phyloP scores from a whole-genome alignment of 2,888 invertebrate genomes.

The Lagria hirta region DNA sequence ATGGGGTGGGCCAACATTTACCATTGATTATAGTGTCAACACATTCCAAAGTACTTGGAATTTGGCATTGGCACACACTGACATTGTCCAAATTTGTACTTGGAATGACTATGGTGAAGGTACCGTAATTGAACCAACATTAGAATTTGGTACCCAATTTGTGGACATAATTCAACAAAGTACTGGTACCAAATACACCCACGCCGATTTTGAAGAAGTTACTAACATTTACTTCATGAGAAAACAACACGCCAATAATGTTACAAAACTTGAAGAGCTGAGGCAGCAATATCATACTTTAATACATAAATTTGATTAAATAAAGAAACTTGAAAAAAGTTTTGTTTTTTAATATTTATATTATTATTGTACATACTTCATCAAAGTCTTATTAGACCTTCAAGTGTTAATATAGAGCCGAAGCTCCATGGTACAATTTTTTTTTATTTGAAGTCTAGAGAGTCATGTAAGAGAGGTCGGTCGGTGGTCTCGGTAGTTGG shows the following conservation, averaged over 20 bases:
- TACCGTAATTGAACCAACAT: conserved; percentile 15
- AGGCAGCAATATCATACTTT: conserved; percentile 3
- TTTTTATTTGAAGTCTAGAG: too few relatives aligned
- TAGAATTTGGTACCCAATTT: conserved; percentile 13
- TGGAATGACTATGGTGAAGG: conserved; percentile 21
- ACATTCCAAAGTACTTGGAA: conserved; percentile 11
- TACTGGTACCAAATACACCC: conserved; percentile 12
- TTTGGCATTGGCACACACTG: conserved; percentile 9
- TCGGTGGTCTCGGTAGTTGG: too few relatives aligned
- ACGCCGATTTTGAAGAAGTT: conserved; percentile 5
- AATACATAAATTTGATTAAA: conserved; percentile 12
- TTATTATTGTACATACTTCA: neutral
- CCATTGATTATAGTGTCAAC: conserved; percentile 5
- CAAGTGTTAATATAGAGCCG: too few relatives aligned
- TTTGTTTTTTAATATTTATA: too few relatives aligned
- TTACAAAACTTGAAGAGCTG: conserved; percentile 5
- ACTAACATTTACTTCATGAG: conserved; percentile 7
- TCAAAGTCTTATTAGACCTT: too few relatives aligned
- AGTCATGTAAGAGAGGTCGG: too few relatives aligned
- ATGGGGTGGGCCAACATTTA: conserved; percentile 14
- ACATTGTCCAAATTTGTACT: conserved; percentile 11
- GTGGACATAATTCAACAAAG: conserved; percentile 36
- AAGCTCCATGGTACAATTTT: too few relatives aligned
- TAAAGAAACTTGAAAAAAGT: too few relatives aligned
- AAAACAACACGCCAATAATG: conserved; percentile 7